A percentile compares a stretch with the other conserved stretches of the same genome.
phyloP scores from a whole-genome alignment of 2,888 invertebrate species.

The Auanema freiburgensis region DNA sequence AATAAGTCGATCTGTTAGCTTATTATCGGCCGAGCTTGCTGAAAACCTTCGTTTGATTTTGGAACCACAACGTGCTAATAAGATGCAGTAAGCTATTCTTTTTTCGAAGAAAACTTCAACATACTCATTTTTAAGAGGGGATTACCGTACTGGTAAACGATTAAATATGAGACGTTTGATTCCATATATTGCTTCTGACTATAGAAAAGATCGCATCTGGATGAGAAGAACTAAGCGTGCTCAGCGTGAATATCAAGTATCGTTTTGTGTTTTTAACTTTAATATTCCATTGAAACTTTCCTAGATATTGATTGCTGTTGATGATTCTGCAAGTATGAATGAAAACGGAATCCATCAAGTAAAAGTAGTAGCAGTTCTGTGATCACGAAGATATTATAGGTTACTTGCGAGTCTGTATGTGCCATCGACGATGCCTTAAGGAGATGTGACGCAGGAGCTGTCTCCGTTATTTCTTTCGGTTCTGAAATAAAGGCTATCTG shows the following conservation, averaged over 20 bases:
- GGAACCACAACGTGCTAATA: constrained; percentile 89
- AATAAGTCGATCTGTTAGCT: constrained; percentile 48
- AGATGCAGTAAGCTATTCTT: constrained; percentile 71
- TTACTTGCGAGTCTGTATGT: constrained; percentile 92
- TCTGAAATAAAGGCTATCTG: constrained; percentile 83
- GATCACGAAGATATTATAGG: too few relatives aligned
- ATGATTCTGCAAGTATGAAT: constrained; percentile 81
- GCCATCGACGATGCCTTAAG: constrained; percentile 84
- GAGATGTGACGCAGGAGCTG: constrained; percentile 76
- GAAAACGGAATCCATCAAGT: constrained; percentile 72
- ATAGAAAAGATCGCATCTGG: constrained; percentile 99
- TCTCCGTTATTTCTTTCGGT: constrained; percentile 89
- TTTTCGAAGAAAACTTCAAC: background rate
- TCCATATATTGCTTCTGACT: constrained; percentile 97
- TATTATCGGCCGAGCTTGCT: constrained; percentile 81
- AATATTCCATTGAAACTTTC: background rate
- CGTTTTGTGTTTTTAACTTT: background rate
- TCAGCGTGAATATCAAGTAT: constrained; percentile 85
- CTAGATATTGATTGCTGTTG: constrained; percentile 84
- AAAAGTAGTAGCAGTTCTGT: too few relatives aligned
- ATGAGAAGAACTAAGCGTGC: constrained; percentile 89
- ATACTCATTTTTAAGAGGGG: constrained; percentile 73
- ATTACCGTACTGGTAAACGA: constrained; percentile 91
- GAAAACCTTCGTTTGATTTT: constrained; percentile 90
- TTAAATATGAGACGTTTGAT: constrained; percentile 98